Percentiles rank a stretch among this genome's conserved stretches.
Conservation (phyloP, 2,113 vertebrate genomes). For the Symphodus melops region DNA sequence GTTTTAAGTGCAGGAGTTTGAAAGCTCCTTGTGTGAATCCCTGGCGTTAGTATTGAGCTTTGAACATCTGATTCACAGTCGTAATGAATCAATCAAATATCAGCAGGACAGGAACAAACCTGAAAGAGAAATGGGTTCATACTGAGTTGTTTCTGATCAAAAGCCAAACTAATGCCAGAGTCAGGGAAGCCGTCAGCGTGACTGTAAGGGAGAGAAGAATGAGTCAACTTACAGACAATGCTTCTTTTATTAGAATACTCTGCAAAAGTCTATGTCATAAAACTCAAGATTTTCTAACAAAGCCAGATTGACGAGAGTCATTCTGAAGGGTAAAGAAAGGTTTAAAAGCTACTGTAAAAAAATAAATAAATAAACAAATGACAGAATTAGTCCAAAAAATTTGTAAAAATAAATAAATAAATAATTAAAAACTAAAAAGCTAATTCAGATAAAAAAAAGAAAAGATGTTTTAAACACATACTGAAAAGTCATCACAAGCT, state of each 20-base stretch:
- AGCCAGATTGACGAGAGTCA: conserved; percentile 17
- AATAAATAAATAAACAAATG: too few species aligned
- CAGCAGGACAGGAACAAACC: too few species aligned
- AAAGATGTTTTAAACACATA: background rate
- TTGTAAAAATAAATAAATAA: too few species aligned
- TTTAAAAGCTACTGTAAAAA: too few species aligned
- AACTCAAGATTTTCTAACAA: conserved; percentile 69
- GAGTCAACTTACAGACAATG: conserved; percentile 34
- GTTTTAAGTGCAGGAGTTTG: conserved; percentile 22
- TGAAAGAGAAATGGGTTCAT: too few species aligned
- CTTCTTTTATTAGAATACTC: conserved; percentile 59
- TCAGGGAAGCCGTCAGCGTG: background rate
- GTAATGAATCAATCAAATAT: too few species aligned
- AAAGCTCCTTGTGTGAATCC: background rate
- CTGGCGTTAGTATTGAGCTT: background rate
- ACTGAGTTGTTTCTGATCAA: conserved; percentile 62
- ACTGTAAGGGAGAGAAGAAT: background rate
- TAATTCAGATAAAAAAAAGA: too few species aligned
- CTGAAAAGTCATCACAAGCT: too few species aligned
- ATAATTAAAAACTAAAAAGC: too few species aligned
- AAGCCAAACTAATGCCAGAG: conserved; percentile 61
- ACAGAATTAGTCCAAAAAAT: too few species aligned
- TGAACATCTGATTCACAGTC: background rate
- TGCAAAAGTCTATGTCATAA: conserved; percentile 64
- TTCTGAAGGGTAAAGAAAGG: too few species aligned